Evolutionary conservation across 2,113 vertebrate genomes (phyloP).

Genomic region (Ornithorhynchus anatinus): DNA sequence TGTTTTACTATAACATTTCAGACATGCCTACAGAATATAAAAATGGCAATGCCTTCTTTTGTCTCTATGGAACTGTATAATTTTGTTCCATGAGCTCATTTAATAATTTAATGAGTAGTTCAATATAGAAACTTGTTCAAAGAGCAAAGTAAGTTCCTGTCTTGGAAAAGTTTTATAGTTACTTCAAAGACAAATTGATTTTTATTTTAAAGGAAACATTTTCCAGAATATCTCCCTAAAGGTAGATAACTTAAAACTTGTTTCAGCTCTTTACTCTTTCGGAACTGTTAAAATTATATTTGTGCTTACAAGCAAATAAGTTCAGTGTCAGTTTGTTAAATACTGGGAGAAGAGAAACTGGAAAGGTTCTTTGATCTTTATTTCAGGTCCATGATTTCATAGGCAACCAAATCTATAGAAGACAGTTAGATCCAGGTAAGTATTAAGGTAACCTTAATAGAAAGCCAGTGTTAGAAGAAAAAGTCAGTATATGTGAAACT

Average conservation of each 20-base stretch:
- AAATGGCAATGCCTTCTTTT: neutral
- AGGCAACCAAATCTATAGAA: constrained; percentile 1
- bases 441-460: neutral
- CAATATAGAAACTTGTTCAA: neutral
- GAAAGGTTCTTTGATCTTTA: constrained; percentile 5
- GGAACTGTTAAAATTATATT: neutral
- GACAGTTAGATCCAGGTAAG: constrained; percentile 21
- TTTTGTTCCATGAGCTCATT: neutral
- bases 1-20: neutral
- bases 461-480: neutral
- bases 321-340: neutral
- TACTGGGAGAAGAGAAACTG: neutral
- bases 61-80: neutral
- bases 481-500: too few species aligned
- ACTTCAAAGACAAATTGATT: neutral
- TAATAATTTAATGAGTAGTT: neutral
- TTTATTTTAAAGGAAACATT: neutral
- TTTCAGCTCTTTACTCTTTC: neutral
- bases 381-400: constrained; percentile 8
- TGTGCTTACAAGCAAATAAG: neutral
- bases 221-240: neutral
- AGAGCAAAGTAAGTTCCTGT: neutral
- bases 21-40: neutral
- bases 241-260: neutral
- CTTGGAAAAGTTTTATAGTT: neutral